phyloP scores from a whole-genome alignment of 2,797 vertebrate species.

The Helicolenus hilgendorfi region DNA sequence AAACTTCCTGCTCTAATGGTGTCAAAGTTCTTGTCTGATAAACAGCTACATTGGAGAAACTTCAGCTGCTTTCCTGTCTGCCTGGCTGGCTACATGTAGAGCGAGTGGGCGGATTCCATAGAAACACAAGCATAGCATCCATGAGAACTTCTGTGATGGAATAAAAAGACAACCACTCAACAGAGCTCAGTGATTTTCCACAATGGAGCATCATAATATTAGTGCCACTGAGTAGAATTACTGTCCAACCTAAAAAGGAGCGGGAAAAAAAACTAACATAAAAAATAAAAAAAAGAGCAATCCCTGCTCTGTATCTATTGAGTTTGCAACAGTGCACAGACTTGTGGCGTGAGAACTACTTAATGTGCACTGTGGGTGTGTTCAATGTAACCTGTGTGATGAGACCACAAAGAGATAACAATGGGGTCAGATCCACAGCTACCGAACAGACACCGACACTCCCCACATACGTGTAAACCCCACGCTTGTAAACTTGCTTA shows the following conservation, averaged over 20 bases:
- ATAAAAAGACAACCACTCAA: slow-evolving; percentile 42
- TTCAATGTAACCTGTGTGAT: slow-evolving; percentile 32
- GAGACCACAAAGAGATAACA: slow-evolving; percentile 47
- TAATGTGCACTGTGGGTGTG: slow-evolving; percentile 65
- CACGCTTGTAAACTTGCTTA: slow-evolving; percentile 50
- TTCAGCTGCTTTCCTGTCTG: slow-evolving; percentile 68
- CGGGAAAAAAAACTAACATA: too few species aligned
- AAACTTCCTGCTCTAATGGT: slow-evolving; percentile 84
- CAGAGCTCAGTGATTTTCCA: slow-evolving; percentile 62
- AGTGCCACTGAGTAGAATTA: slow-evolving; percentile 14
- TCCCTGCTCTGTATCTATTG: slow-evolving; percentile 6
- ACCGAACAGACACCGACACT: slow-evolving; percentile 42
- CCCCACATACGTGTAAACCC: neutral
- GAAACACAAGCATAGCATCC: slow-evolving; percentile 74
- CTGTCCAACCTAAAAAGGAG: slow-evolving; percentile 21
- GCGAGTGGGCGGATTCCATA: slow-evolving; percentile 79
- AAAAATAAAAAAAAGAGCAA: neutral
- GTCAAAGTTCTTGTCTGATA: slow-evolving; percentile 83
- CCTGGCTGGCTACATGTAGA: slow-evolving; percentile 49
- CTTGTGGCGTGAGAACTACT: slow-evolving; percentile 50
- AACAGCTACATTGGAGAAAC: slow-evolving; percentile 73
- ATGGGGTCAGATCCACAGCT: slow-evolving; percentile 40
- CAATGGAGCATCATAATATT: slow-evolving; percentile 36
- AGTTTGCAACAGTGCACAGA: slow-evolving; percentile 25
- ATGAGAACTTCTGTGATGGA: slow-evolving; percentile 37